Conservation (phyloP, 1,140 invertebrate genomes). For the Schlechtendalia chinensis region DNA sequence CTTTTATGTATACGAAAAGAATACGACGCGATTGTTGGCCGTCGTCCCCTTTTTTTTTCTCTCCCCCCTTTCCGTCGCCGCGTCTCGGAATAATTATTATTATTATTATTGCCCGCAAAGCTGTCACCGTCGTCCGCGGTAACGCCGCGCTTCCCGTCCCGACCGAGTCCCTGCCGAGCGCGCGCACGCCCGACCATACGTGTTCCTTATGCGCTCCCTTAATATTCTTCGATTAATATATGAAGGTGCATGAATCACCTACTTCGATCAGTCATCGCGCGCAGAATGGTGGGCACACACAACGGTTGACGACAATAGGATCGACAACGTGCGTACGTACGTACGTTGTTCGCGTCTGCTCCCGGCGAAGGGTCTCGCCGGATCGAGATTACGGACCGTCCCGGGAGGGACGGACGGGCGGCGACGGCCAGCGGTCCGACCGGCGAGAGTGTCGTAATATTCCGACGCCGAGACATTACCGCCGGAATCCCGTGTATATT, state of each 20-base stretch:
- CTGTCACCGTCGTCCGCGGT: conserved; percentile 22
- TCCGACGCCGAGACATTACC: conserved; percentile 16
- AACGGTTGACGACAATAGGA: not conserved
- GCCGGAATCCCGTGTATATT: conserved; percentile 23
- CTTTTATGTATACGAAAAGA: not conserved
- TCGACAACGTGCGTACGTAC: too few relatives aligned
- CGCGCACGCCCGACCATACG: too few relatives aligned
- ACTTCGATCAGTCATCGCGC: conserved; percentile 37
- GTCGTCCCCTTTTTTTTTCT: conserved; percentile 12
- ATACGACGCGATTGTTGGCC: conserved; percentile 15
- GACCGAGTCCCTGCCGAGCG: too few relatives aligned
- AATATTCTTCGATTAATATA: conserved; percentile 46
- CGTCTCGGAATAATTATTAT: too few relatives aligned
- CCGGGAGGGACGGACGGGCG: not conserved
- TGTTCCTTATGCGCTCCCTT: too few relatives aligned
- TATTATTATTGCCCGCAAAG: conserved; percentile 40
- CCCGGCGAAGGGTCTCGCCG: too few relatives aligned
- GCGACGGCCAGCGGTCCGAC: not conserved
- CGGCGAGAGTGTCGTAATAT: conserved; percentile 31
- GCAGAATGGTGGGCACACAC: too few relatives aligned
- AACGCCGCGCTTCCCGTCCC: too few relatives aligned
- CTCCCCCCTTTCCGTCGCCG: too few relatives aligned
- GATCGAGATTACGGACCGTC: conserved; percentile 19
- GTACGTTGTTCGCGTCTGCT: too few relatives aligned
- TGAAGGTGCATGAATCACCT: conserved; percentile 44